Conservation (phyloP, 2,113 vertebrate genomes). For the Macquaria ambigua region DNA sequence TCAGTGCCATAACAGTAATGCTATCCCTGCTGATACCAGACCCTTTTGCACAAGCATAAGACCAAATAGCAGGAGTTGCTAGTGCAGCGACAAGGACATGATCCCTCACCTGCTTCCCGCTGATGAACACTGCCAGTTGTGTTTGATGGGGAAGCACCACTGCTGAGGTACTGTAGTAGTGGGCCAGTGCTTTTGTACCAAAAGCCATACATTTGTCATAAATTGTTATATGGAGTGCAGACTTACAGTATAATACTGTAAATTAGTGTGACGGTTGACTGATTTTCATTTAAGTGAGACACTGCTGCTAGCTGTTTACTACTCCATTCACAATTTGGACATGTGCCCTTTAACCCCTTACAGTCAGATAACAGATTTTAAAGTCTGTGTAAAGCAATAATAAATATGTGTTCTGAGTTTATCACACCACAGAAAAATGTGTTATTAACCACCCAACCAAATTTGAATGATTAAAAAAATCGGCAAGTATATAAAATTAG, state of each 20-base stretch:
- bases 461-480: too few relatives aligned
- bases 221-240: neutral
- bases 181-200: neutral
- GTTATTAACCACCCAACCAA: too few relatives aligned
- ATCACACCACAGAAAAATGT: too few relatives aligned
- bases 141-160: neutral
- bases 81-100: neutral
- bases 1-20: neutral
- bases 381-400: too few relatives aligned
- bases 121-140: neutral
- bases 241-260: too few relatives aligned
- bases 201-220: too few relatives aligned
- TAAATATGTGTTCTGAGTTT: too few relatives aligned
- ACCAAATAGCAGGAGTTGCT: neutral
- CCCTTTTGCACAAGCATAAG: too few relatives aligned
- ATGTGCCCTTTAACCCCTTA: neutral
- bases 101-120: neutral
- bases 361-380: neutral
- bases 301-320: neutral
- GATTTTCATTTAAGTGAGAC: conserved; percentile 1
- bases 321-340: neutral
- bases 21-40: neutral
- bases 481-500: too few relatives aligned
- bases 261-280: neutral
- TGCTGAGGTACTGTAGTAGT: neutral